Percentiles rank a stretch among this genome's conserved stretches.
These are phyloP conservation scores for Macheiramphus alcinus DNA, from an alignment of 2,113 vertebrate genomes.

Conservation along the genomic window DNA sequence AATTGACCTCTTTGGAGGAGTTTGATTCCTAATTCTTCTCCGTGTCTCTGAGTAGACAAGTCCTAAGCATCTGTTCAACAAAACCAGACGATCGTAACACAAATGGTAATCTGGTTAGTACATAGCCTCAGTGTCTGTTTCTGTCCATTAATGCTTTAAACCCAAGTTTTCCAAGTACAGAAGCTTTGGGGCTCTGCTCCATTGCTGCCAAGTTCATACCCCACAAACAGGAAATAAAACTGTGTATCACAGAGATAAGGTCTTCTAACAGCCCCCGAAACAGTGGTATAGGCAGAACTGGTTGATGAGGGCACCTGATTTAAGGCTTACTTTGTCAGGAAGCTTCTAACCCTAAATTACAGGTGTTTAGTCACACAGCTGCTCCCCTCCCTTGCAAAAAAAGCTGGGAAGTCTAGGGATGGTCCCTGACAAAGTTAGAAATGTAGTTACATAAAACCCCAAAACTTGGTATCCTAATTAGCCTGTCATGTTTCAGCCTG, in stretches of 20 bases:
- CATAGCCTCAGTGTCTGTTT: neutral
- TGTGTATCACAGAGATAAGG: neutral
- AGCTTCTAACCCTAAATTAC: neutral
- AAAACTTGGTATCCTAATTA: neutral
- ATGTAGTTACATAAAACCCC: neutral
- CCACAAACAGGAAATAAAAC: neutral
- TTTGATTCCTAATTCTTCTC: neutral
- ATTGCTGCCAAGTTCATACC: neutral
- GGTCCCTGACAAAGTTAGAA: neutral
- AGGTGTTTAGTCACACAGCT: neutral
- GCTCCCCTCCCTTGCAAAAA: neutral
- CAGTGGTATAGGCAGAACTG: neutral
- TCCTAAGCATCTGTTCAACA: neutral
- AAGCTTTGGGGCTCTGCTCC: neutral
- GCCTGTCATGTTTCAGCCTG: neutral
- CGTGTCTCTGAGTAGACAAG: neutral
- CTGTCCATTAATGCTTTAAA: neutral
- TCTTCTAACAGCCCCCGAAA: neutral
- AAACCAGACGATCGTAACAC: neutral
- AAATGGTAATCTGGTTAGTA: neutral
- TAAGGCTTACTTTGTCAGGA: neutral
- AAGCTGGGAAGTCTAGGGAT: neutral
- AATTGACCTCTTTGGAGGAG: neutral
- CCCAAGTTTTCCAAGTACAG: neutral
- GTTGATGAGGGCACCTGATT: neutral